Base-by-base conservation (phyloP, 2,113 vertebrate species). In the Gracilinanus agilis region DNA sequence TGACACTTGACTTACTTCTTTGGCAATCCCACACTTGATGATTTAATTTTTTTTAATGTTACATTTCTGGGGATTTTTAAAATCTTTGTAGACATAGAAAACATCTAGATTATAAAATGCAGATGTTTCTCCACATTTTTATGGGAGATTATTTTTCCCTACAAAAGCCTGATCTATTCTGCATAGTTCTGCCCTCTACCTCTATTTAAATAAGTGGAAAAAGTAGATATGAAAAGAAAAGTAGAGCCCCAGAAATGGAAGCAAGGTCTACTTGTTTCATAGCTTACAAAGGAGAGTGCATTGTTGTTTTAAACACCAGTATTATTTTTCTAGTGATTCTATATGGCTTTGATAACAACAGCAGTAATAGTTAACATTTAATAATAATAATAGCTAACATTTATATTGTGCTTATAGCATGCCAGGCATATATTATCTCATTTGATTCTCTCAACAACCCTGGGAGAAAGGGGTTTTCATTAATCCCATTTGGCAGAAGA, bases 41-140 rank as follows among this genome's bases (percentile, higher is more conserved):
- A 93, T 21, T 94, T 93, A 44, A 92, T 25, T 94, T 89, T 16
- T 90, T 92, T 94, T 61, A 90, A 95, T 93, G 40, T 21, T 55
- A 89, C 34, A 13, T 89, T 89, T 89, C 88, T 89, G 88, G 49
- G 88, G 44, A 89, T 6, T 92, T 90, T 58, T 58, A 91, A 90
- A 91, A 67, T 54, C 93, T 67, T 93, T 93, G n/a, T 92, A 95
- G n/a, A 95, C 11, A 92, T 44, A 95, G 55, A 96, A 93, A 93
- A 90, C 58, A 90, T 13, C 83, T 90, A 89, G 61, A 56, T 55
- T 44, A 55, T 92, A 94, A 96, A 91, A 94, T 44, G 91, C 90
- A 44, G 53, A 88, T 61, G 56, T 55, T 93, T 53, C 56, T 94
- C 49, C 54, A 90, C 5, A 54, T 94, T 90, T 92, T 44, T 29